phyloP scores from a whole-genome alignment of 2,888 invertebrate genomes.

The Opisthograptis luteolata region DNA sequence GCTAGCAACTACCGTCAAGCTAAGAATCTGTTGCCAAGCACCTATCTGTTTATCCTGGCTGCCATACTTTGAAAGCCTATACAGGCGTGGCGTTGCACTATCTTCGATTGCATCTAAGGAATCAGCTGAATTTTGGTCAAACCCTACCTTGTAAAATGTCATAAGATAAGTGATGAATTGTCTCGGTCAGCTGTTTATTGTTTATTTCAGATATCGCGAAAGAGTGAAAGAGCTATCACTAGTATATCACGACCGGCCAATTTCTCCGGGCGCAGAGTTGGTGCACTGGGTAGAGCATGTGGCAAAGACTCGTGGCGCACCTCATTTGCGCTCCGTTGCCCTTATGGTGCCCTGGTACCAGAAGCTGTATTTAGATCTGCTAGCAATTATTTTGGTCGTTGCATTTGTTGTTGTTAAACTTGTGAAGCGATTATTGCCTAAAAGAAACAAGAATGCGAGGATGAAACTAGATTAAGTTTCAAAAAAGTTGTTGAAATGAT shows the following conservation, averaged over 20 bases:
- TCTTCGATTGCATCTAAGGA: too few relatives aligned
- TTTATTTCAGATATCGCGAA: constrained; percentile 53
- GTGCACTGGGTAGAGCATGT: constrained; percentile 64
- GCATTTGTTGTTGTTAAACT: background rate
- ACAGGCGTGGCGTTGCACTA: too few relatives aligned
- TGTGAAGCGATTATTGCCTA: background rate
- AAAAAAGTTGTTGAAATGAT: too few relatives aligned
- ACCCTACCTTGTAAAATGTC: too few relatives aligned
- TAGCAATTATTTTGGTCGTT: constrained; percentile 20
- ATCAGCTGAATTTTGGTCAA: too few relatives aligned
- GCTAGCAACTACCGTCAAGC: too few relatives aligned
- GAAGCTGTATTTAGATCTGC: constrained; percentile 56
- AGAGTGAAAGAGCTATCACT: constrained; percentile 52
- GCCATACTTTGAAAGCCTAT: too few relatives aligned
- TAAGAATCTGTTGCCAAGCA: too few relatives aligned
- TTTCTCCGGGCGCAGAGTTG: constrained; percentile 49
- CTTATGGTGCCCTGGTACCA: constrained; percentile 55
- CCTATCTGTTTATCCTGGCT: too few relatives aligned
- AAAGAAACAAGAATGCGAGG: background rate
- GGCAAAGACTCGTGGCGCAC: constrained; percentile 53
- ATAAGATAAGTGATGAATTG: too few relatives aligned
- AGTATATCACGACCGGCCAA: constrained; percentile 55
- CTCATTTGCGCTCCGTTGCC: constrained; percentile 56
- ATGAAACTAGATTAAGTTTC: constrained; percentile 5
- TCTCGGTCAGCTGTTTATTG: too few relatives aligned